phyloP scores from a whole-genome alignment of 2,797 vertebrate species.

The Phoxinus dragarum region DNA sequence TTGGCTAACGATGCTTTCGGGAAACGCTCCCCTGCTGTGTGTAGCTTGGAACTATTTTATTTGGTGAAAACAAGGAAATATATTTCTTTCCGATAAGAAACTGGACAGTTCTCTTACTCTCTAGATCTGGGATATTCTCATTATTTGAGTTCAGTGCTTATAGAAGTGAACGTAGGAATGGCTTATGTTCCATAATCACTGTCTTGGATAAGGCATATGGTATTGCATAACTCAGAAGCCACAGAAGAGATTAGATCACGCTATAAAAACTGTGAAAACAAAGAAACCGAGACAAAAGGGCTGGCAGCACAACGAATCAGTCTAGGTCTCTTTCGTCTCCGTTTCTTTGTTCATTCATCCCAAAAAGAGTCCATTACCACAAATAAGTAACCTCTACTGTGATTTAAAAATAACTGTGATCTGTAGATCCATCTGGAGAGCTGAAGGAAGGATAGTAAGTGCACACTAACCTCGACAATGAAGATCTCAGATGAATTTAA shows the following conservation, averaged over 20 bases:
- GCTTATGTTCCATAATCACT: conserved; percentile 22
- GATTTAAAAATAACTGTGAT: conserved; percentile 28
- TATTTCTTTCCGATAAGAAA: not conserved
- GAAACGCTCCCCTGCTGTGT: too few relatives aligned
- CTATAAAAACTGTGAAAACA: not conserved
- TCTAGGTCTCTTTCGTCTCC: conserved; percentile 19
- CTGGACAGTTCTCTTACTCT: not conserved
- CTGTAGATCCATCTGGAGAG: not conserved
- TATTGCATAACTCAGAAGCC: conserved; percentile 43
- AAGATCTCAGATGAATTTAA: not conserved
- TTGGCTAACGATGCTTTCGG: too few relatives aligned
- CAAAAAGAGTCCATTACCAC: conserved; percentile 7
- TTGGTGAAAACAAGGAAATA: not conserved
- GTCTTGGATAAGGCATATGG: conserved; percentile 32
- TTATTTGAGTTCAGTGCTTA: conserved; percentile 1
- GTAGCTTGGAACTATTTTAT: too few relatives aligned
- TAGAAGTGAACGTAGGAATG: not conserved
- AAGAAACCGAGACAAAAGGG: not conserved
- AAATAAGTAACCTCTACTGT: not conserved
- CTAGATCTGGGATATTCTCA: not conserved
- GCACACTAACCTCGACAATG: not conserved
- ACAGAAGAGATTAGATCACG: conserved; percentile 13
- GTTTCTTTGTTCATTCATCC: conserved; percentile 10
- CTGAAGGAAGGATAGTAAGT: not conserved
- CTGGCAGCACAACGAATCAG: conserved; percentile 15